Percentiles rank a stretch among this genome's conserved stretches.
These are phyloP conservation scores for Phyllopteryx taeniolatus DNA, from an alignment of 2,113 vertebrate genomes.

Conservation along the genomic window DNA sequence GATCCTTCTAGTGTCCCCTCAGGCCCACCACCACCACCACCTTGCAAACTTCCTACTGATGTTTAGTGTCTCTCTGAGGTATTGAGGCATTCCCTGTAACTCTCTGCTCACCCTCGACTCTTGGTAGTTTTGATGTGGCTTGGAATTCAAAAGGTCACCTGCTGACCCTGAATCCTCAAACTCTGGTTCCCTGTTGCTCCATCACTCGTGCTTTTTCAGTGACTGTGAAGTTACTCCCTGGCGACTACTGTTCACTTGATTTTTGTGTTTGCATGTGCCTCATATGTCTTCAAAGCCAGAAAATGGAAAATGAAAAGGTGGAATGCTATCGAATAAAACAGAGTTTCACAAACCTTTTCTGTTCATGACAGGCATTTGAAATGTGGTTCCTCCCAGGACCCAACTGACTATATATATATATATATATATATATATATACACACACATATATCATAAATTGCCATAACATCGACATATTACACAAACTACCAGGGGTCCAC, in stretches of 20 bases:
- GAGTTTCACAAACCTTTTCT: not conserved
- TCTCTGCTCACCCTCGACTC: slow-evolving; percentile 12
- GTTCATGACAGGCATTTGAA: not conserved
- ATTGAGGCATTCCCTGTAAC: slow-evolving; percentile 28
- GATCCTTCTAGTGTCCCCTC: slow-evolving; percentile 33
- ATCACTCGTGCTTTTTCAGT: slow-evolving; percentile 14
- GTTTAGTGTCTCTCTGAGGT: slow-evolving; percentile 42
- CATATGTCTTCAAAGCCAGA: slow-evolving; percentile 7
- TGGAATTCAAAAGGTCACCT: slow-evolving; percentile 30
- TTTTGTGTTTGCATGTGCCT: slow-evolving; percentile 14
- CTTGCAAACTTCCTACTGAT: slow-evolving; percentile 16
- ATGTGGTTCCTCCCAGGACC: not conserved
- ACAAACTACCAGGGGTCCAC: no score
- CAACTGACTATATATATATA: no score
- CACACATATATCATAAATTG: no score
- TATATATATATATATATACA: no score
- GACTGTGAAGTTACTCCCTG: slow-evolving; percentile 32
- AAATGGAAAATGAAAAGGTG: slow-evolving; percentile 11
- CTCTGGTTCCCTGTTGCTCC: slow-evolving; percentile 24
- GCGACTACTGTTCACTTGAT: slow-evolving; percentile 20
- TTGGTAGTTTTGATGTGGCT: slow-evolving; percentile 14
- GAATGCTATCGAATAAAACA: slow-evolving; percentile 22
- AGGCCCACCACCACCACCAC: not conserved
- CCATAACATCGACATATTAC: no score
- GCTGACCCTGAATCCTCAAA: slow-evolving; percentile 30